Conservation (phyloP, 2,113 vertebrate genomes). For the Thunnus maccoyii region DNA sequence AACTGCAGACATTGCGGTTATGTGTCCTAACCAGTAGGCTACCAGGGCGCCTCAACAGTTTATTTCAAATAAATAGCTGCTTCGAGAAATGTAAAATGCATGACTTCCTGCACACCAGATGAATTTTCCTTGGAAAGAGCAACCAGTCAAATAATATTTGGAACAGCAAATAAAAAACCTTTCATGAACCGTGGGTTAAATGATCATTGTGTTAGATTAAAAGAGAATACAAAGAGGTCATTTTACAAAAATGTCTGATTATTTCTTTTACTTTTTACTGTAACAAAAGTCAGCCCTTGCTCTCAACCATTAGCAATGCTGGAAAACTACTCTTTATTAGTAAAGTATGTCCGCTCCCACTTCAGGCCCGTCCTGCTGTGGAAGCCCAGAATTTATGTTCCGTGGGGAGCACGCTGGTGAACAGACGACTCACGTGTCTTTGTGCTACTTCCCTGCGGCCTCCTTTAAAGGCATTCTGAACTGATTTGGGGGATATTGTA, state of each 20-base stretch:
- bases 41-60: background rate
- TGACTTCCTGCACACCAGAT: constrained; percentile 12
- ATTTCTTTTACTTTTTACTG: constrained; percentile 27
- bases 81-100: background rate
- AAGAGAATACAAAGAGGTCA: background rate
- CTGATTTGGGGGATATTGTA: constrained; percentile 84
- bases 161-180: background rate
- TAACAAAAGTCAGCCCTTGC: constrained; percentile 39
- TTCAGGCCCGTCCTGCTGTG: constrained; percentile 57
- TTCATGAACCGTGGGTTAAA: background rate
- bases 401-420: constrained; percentile 57
- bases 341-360: constrained; percentile 74
- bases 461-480: constrained; percentile 80
- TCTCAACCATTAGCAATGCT: constrained; percentile 65
- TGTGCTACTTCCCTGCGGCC: constrained; percentile 55
- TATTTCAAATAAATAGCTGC: background rate
- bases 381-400: constrained; percentile 79
- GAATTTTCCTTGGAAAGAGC: constrained; percentile 7
- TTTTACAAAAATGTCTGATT: constrained; percentile 1
- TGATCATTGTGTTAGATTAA: background rate
- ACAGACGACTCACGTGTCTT: constrained; percentile 82
- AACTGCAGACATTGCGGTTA: too few relatives aligned
- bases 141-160: background rate
- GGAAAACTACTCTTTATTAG: constrained; percentile 79
- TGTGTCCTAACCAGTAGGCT: too few relatives aligned